These are phyloP conservation scores for Anas bahamensis DNA, from an alignment of 2,797 vertebrate species.

Conservation along the genomic window DNA sequence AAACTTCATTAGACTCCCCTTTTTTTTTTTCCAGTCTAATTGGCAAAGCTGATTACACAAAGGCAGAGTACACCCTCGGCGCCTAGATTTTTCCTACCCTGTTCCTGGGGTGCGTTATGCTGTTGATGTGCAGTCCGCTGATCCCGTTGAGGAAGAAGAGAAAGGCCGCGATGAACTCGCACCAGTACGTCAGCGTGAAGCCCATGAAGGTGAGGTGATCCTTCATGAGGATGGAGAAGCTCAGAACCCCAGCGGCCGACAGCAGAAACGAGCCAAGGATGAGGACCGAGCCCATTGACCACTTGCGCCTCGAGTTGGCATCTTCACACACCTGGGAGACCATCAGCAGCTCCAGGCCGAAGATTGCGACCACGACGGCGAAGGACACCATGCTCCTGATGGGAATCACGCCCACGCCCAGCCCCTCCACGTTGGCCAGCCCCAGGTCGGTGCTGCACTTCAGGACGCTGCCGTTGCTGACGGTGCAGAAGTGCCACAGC, in stretches of 20 bases:
- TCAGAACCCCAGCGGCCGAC: slow-evolving; percentile 75
- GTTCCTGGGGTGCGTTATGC: slow-evolving; percentile 70
- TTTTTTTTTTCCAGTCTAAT: slow-evolving; percentile 35
- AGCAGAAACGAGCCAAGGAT: slow-evolving; percentile 79
- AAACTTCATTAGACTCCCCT: slow-evolving; percentile 25
- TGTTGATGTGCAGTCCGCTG: slow-evolving; percentile 83
- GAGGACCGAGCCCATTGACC: slow-evolving; percentile 79
- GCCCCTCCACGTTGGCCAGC: slow-evolving; percentile 63
- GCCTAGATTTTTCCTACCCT: slow-evolving; percentile 51
- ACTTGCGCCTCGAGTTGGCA: slow-evolving; percentile 65
- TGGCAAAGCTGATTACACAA: slow-evolving; percentile 24
- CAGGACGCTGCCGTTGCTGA: slow-evolving; percentile 3
- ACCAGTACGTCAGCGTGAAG: slow-evolving; percentile 86
- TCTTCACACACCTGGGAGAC: slow-evolving; percentile 86
- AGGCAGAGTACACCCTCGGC: neutral
- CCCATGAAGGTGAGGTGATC: slow-evolving; percentile 66
- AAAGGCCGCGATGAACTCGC: slow-evolving; percentile 80
- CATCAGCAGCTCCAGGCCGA: slow-evolving; percentile 87
- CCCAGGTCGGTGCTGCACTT: slow-evolving; percentile 75
- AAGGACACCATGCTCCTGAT: slow-evolving; percentile 75
- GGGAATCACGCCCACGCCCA: slow-evolving; percentile 69
- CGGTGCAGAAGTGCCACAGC: slow-evolving; percentile 83
- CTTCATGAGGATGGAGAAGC: slow-evolving; percentile 79
- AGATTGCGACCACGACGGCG: slow-evolving; percentile 83
- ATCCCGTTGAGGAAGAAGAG: slow-evolving; percentile 85